These are phyloP conservation scores for Sylvia atricapilla DNA, from an alignment of 2,113 vertebrate species.

Conservation along the genomic window DNA sequence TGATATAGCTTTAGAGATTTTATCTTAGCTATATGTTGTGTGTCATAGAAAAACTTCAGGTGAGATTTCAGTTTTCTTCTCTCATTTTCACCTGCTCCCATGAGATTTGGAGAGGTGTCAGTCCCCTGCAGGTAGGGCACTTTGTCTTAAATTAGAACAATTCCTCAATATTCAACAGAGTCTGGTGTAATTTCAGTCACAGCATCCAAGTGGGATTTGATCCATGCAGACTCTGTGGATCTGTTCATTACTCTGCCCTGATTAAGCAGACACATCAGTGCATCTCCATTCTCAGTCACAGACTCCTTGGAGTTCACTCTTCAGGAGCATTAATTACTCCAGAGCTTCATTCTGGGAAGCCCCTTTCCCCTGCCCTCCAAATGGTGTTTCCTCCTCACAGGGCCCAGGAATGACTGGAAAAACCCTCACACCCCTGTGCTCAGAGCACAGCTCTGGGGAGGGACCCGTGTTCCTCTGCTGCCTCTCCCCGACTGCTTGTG, in stretches of 20 bases:
- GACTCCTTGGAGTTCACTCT: neutral
- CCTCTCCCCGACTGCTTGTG: neutral
- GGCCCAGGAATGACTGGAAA: neutral
- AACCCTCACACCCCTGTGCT: neutral
- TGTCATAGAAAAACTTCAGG: neutral
- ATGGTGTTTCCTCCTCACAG: rapidly evolving
- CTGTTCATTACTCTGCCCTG: neutral
- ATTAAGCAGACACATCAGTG: neutral
- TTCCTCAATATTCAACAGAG: neutral
- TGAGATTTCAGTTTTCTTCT: neutral
- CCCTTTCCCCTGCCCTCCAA: neutral
- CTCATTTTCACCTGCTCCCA: neutral
- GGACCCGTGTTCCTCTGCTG: neutral
- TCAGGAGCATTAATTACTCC: neutral
- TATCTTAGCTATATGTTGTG: neutral
- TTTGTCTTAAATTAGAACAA: neutral
- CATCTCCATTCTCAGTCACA: neutral
- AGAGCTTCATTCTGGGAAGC: neutral
- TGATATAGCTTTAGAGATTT: neutral
- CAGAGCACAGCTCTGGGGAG: neutral
- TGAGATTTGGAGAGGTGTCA: neutral
- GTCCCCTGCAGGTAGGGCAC: neutral
- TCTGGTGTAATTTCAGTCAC: neutral
- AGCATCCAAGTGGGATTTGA: neutral
- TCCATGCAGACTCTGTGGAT: neutral